Base-by-base conservation (phyloP, 2,797 vertebrate genomes). In the Scolopax rusticola region DNA sequence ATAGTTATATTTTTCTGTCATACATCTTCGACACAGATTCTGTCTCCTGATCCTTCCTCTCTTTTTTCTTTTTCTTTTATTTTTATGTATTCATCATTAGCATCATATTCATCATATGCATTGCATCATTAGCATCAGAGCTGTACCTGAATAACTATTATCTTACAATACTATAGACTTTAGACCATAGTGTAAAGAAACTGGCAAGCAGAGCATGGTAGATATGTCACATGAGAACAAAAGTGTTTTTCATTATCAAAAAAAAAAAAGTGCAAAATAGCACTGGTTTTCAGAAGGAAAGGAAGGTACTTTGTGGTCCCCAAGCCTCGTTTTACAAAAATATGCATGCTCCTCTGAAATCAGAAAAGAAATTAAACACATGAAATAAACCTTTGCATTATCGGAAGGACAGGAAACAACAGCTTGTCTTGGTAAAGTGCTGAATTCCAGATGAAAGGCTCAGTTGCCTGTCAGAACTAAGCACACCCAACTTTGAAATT, bases 1-100 rank as follows among this genome's bases (percentile, higher is more conserved):
- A 0, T 3, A 33, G 11, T 59, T 83, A 1, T 36, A 1, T 40
- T 79, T 47, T 32, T 70, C 10, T 67, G 23, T 41, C 23, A n/a
- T 36, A 36, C 36, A 36, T 36, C 36, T 36, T 36, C 36, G 36
- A 36, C 8, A 8, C 36, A 36, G 36, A 36, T 36, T 36, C 36
- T 36, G 74, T 25, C 10, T 84, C 32, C 9, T 67, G 12, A n/a
- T 67, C 8, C 18, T 74, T 33, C 6, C 6, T 10, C 3, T 28
- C 1, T 36, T 59, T 6, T 48, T 48, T 3, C 27, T 12, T 5
- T 19, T n/a, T 12, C 16, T 2, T 2, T 41, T 24, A 14, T 15
- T 63, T 89, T 32, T 2, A 30, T 38, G 7, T 71, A 71, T 4
- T 32, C 20, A 2, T n/a, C 25, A 4, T 33, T 36, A 36, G 36